Conservation (phyloP, 2,113 vertebrate genomes). For the Mobula birostris region DNA sequence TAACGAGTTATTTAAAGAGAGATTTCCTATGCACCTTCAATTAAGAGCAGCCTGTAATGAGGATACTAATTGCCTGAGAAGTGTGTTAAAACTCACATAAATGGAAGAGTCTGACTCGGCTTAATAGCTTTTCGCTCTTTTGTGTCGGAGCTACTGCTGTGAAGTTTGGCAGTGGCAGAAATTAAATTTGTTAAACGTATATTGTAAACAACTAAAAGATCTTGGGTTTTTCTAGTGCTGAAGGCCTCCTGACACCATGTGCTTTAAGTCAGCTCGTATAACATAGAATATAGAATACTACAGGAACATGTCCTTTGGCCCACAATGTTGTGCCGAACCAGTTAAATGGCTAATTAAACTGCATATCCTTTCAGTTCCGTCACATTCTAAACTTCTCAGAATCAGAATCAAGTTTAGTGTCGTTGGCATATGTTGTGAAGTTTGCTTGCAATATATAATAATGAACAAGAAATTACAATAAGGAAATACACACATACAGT, state of each 20-base stretch:
- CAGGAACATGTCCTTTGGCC: too few species aligned
- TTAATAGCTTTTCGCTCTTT: constrained; percentile 14
- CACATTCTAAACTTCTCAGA: too few species aligned
- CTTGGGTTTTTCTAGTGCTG: background rate
- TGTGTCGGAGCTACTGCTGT: background rate
- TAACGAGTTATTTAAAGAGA: background rate
- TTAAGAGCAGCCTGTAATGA: constrained; percentile 24
- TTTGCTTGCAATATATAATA: too few species aligned
- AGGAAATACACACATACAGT: too few species aligned
- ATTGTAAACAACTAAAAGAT: background rate
- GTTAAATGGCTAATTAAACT: too few species aligned
- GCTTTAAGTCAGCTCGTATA: background rate
- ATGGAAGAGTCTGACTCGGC: background rate
- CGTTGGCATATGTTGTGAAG: too few species aligned
- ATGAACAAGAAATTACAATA: too few species aligned
- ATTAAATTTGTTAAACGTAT: background rate
- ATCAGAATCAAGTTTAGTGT: too few species aligned
- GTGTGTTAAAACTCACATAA: constrained; percentile 26
- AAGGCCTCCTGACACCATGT: background rate
- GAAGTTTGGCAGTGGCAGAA: constrained; percentile 3
- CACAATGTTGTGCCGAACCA: too few species aligned
- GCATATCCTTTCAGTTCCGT: too few species aligned
- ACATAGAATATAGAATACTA: too few species aligned
- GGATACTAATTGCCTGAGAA: constrained; percentile 29
- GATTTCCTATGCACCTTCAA: background rate